Conservation (phyloP, 2,113 vertebrate species). For the Actenoides lindsayi region DNA sequence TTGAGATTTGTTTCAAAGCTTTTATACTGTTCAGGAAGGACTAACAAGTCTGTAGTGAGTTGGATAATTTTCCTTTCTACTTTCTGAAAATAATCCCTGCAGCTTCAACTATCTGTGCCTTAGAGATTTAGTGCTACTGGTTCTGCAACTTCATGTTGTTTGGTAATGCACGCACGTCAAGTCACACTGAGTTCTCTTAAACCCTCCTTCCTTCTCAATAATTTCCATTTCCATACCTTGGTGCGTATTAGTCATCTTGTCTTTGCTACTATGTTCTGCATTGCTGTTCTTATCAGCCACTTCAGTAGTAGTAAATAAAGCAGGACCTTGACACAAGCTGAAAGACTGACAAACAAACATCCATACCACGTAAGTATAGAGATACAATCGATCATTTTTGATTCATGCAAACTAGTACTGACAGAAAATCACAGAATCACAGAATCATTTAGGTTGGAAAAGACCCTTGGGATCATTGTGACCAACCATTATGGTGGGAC, state of each 20-base stretch:
- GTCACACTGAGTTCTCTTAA: background rate
- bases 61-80: background rate
- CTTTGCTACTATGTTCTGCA: background rate
- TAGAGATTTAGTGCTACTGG: background rate
- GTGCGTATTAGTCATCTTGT: background rate
- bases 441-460: too few species aligned
- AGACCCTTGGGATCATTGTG: too few species aligned
- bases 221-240: background rate
- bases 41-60: background rate
- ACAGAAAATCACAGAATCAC: too few species aligned
- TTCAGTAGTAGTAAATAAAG: background rate
- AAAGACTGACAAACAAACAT: background rate
- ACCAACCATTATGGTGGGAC: too few species aligned
- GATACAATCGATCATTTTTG: background rate
- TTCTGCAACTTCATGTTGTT: background rate
- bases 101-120: background rate
- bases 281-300: background rate
- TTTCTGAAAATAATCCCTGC: background rate
- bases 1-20: background rate
- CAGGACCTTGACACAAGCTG: background rate
- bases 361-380: background rate
- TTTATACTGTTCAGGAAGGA: background rate
- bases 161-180: background rate
- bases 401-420: background rate
- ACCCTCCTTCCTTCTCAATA: background rate